phyloP scores from a whole-genome alignment of 2,113 vertebrate species.

The Gobiocypris rarus region DNA sequence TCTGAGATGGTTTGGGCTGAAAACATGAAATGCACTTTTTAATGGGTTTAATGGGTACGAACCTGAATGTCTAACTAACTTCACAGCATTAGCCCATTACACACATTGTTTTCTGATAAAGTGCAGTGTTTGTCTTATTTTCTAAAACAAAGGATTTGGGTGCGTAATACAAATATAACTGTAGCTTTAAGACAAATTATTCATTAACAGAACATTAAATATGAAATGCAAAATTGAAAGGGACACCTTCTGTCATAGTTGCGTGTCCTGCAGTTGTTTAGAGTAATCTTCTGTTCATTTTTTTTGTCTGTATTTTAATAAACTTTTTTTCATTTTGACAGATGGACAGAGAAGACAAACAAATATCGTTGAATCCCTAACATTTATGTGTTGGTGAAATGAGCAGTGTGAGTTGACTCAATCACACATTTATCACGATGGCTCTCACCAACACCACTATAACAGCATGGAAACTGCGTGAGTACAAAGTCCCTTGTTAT shows the following conservation, averaged over 20 bases:
- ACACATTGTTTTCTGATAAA: not conserved
- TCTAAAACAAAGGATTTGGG: not conserved
- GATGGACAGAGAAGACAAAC: slow-evolving; percentile 16
- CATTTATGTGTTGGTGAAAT: slow-evolving; percentile 27
- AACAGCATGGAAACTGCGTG: slow-evolving; percentile 92
- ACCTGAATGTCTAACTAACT: too few relatives aligned
- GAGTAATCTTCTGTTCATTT: not conserved
- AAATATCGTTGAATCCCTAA: not conserved
- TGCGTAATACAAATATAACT: not conserved
- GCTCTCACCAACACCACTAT: slow-evolving; percentile 84
- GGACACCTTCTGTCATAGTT: not conserved
- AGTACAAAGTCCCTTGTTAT: slow-evolving; percentile 67
- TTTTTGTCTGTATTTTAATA: not conserved
- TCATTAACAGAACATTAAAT: not conserved
- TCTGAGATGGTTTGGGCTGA: too few relatives aligned
- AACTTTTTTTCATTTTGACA: not conserved
- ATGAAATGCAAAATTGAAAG: not conserved
- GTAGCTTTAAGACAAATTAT: not conserved
- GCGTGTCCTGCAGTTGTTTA: not conserved
- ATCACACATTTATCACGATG: slow-evolving; percentile 71
- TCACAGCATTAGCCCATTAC: too few relatives aligned
- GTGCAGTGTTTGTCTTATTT: too few relatives aligned
- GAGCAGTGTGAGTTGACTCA: slow-evolving; percentile 10
- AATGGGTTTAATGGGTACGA: too few relatives aligned
- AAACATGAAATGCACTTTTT: too few relatives aligned